Conservation (phyloP, 2,888 invertebrate genomes). For the Drosophila macrospina region DNA sequence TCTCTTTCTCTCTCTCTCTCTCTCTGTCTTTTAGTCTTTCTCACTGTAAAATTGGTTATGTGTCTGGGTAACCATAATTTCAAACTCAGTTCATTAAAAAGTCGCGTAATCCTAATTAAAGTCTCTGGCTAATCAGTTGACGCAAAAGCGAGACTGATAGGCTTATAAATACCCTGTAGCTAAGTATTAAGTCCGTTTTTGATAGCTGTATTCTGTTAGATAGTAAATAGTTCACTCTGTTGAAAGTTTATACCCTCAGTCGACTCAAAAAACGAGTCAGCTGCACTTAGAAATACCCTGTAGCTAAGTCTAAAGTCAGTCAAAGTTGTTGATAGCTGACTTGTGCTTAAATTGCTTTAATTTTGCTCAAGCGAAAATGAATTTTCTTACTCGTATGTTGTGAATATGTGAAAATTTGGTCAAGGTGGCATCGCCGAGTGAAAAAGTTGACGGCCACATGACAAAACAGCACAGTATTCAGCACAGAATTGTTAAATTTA, state of each 20-base stretch:
- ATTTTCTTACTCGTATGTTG: no score
- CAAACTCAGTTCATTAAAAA: conserved; percentile 23
- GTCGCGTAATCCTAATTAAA: conserved; percentile 35
- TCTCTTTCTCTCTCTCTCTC: neutral
- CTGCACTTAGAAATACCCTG: neutral
- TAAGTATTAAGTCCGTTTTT: no score
- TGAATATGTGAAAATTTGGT: no score
- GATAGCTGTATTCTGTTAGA: no score
- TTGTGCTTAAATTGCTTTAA: no score
- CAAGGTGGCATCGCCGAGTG: no score
- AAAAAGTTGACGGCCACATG: no score
- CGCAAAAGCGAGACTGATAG: neutral
- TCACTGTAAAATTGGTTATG: neutral
- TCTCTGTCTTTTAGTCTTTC: neutral
- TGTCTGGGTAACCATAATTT: conserved; percentile 27
- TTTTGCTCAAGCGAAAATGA: no score
- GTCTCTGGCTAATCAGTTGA: conserved; percentile 1
- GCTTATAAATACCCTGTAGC: neutral
- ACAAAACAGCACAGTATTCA: no score
- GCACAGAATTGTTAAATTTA: no score
- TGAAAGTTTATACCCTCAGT: no score
- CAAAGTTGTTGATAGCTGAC: neutral
- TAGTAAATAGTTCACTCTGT: no score
- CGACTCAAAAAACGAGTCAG: neutral
- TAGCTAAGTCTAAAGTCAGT: neutral